A percentile compares a stretch with the other conserved stretches of the same genome.
phyloP scores from a whole-genome alignment of 1,140 invertebrate species.

The Lasioglossum baleicum region DNA sequence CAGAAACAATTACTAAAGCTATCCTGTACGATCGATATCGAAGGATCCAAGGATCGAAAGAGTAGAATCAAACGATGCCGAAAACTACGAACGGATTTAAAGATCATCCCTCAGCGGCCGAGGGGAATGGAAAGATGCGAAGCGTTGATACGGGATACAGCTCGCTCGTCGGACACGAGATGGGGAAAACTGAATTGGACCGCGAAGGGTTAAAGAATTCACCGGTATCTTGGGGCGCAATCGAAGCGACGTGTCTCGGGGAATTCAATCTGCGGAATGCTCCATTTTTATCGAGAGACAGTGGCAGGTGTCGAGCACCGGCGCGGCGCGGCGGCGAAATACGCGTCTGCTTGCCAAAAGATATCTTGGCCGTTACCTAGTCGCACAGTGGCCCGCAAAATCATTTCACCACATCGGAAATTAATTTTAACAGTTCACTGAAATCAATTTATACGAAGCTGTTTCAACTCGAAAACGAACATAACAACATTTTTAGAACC shows the following conservation, averaged over 20 bases:
- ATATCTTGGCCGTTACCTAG: too few species aligned
- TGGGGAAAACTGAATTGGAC: not conserved
- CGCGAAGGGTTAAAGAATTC: conserved; percentile 1
- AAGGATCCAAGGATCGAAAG: not conserved
- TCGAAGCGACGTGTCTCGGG: not conserved
- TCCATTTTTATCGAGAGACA: conserved; percentile 36
- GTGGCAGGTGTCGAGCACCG: conserved; percentile 15
- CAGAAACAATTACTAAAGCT: too few species aligned
- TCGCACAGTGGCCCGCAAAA: too few species aligned
- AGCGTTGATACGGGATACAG: not conserved
- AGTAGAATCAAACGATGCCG: not conserved
- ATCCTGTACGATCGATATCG: too few species aligned
- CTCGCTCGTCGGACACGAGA: too few species aligned
- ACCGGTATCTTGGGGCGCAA: not conserved
- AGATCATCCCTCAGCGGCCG: not conserved
- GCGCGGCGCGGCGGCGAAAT: not conserved
- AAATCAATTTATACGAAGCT: too few species aligned
- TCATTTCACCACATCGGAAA: too few species aligned
- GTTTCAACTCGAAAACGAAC: too few species aligned
- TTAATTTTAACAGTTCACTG: too few species aligned
- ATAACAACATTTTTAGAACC: too few species aligned
- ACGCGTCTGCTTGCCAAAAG: not conserved
- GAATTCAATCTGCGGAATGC: conserved; percentile 24
- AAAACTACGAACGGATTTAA: not conserved
- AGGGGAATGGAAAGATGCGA: not conserved